A percentile compares a stretch with the other conserved stretches of the same genome.
These are phyloP conservation scores for Ctenomys sociabilis DNA, from an alignment of 2,113 vertebrate genomes.

Conservation along the genomic window DNA sequence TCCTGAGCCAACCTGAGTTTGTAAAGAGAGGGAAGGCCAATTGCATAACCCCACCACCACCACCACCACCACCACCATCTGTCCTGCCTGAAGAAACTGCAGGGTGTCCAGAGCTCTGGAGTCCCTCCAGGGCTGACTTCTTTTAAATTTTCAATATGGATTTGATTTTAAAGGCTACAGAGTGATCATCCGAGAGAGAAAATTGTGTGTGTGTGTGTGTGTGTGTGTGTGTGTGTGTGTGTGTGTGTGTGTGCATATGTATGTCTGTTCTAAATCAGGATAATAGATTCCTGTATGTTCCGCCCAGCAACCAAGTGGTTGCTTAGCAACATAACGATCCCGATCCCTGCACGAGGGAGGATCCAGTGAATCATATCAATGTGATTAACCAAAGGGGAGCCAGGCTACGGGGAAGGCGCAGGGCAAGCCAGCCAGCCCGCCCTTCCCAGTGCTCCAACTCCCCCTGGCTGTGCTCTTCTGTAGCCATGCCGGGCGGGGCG, in stretches of 20 bases:
- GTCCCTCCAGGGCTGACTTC: background rate
- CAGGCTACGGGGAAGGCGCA: background rate
- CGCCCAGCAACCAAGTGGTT: conserved; percentile 84
- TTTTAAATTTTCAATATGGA: background rate
- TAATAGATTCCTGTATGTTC: conserved; percentile 83
- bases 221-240: background rate
- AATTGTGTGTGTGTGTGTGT: no score
- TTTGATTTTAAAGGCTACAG: conserved; percentile 28
- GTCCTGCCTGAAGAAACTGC: background rate
- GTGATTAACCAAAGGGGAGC: conserved; percentile 73
- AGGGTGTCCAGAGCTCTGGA: rapidly evolving
- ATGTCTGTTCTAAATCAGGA: conserved; percentile 70
- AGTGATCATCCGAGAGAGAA: background rate
- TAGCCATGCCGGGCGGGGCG: rapidly evolving
- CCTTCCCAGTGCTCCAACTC: rapidly evolving
- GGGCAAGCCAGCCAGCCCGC: background rate
- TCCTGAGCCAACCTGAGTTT: background rate
- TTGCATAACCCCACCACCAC: background rate
- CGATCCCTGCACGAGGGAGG: conserved; percentile 83
- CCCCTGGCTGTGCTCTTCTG: rapidly evolving
- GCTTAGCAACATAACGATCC: conserved; percentile 85
- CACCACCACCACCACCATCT: background rate
- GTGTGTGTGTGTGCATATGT: background rate
- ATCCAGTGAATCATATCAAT: conserved; percentile 80
- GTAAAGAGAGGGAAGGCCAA: background rate